Evolutionary conservation across 2,888 invertebrate species (phyloP), one percentile per base, ranked within the genome.

Genomic region (Aelia acuminata): DNA sequence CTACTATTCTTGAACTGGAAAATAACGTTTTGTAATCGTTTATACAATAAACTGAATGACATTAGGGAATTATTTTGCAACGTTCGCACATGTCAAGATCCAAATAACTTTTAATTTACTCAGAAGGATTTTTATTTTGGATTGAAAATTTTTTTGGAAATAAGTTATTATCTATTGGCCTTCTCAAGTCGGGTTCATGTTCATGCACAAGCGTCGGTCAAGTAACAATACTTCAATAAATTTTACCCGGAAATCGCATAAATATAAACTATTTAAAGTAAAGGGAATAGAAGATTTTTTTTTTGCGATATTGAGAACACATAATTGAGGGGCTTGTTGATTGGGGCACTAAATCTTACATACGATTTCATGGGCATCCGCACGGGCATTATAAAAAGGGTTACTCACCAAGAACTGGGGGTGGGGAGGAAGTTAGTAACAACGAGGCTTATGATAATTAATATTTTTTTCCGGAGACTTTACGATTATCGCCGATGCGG

Each of bases 391-490:
- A 35, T 1, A 70, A 70, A 70, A 70, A 70, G 63, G 63, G 20
- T 70, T 70, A 8, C 7, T 18, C 7, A 70, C 3, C 1, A 70
- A 70, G 31, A 63, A 80, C n/a, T n/a, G n/a, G 43, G 43, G 80
- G 80, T 35, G 31, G 80, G 20, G 80, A n/a, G n/a, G n/a, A n/a
- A n/a, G n/a, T n/a, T n/a, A n/a, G n/a, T 47, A 80, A 43, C 43
- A 80, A 39, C 80, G 43, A 47, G 80, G 43, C 80, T 80, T 80
- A 80, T 80, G 80, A 80, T 80, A 80, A 80, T 80, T 80, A 80
- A 80, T 80, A 35, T 43, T 80, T 80, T 80, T 80, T 80, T 80
- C n/a, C 80, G 3, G 18, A 22, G 80, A 80, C 43, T 39, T 43
- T 80, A 80, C 43, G 43, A 80, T 80, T n/a, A 80, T 47, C n/a